Evolutionary conservation across 2,113 vertebrate species (phyloP).

Genomic region (Myocastor coypus): DNA sequence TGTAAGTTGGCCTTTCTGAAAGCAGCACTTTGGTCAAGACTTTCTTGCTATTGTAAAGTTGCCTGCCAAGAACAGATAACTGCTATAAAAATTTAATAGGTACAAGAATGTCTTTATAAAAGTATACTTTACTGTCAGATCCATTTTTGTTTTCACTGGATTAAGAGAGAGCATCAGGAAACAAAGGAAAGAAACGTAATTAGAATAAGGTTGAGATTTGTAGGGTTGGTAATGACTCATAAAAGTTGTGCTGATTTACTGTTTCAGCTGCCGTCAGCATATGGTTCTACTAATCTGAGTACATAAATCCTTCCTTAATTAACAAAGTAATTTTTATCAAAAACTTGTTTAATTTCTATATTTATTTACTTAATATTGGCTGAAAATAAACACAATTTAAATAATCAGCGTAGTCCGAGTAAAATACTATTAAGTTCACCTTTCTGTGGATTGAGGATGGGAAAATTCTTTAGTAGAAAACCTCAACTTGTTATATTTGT

Average conservation of each 20-base stretch:
- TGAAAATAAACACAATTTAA: not conserved
- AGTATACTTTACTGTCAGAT: not conserved
- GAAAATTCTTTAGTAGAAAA: slow-evolving; percentile 4
- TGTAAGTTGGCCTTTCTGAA: not conserved
- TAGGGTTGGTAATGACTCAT: not conserved
- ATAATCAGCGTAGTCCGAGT: not conserved
- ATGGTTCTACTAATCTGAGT: not conserved
- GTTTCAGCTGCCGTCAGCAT: not conserved
- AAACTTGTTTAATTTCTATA: slow-evolving; percentile 30
- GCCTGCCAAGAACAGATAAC: slow-evolving; percentile 46
- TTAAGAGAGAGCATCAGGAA: slow-evolving; percentile 15
- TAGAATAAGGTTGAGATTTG: not conserved
- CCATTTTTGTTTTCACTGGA: not conserved
- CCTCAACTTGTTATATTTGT: not conserved
- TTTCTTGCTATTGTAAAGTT: not conserved
- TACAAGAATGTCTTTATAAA: slow-evolving; percentile 24
- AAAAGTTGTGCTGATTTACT: not conserved
- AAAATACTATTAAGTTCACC: not conserved
- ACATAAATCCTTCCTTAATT: not conserved
- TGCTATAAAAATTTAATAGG: slow-evolving; percentile 34
- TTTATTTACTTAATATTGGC: slow-evolving; percentile 22
- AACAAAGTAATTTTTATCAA: not conserved
- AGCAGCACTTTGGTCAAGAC: not conserved
- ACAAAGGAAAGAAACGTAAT: not conserved
- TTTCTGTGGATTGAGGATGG: not conserved